Conservation (phyloP, 2,888 invertebrate species). For the Hirtodrosophila alboralis region DNA sequence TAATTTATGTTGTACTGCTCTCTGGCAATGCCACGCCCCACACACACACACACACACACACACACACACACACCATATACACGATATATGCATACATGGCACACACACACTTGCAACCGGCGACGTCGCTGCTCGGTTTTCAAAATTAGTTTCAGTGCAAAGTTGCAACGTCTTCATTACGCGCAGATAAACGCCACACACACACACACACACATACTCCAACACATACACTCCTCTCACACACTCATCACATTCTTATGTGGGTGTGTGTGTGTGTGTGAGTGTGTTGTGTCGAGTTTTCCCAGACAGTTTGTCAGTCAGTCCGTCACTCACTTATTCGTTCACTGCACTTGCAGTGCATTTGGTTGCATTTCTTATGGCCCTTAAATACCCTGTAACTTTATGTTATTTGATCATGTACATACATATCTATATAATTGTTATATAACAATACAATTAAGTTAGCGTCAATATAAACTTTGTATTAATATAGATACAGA, state of each 20-base stretch:
- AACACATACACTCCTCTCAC: constrained; percentile 3
- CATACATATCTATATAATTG: no score
- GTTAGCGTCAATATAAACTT: no score
- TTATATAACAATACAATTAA: no score
- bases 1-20: constrained; percentile 68
- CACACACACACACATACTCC: constrained; percentile 1
- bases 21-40: constrained; percentile 19
- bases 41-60: constrained; percentile 6
- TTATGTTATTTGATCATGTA: not conserved
- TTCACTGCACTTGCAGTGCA: constrained; percentile 10
- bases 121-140: constrained; percentile 43
- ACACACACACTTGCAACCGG: constrained; percentile 6
- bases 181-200: constrained; percentile 54
- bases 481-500: constrained; percentile 11
- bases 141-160: constrained; percentile 68
- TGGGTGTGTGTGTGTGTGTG: constrained; percentile 8
- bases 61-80: not conserved
- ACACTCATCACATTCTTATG: constrained; percentile 2
- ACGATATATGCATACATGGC: no score
- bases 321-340: constrained; percentile 17
- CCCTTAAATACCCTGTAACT: constrained; percentile 12
- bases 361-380: constrained; percentile 1
- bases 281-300: constrained; percentile 19
- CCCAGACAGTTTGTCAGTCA: constrained; percentile 45
- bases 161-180: constrained; percentile 73